Percentiles rank a stretch among this genome's conserved stretches.
These are phyloP conservation scores for Gallirallus australis DNA, from an alignment of 2,797 vertebrate species.

Conservation along the genomic window DNA sequence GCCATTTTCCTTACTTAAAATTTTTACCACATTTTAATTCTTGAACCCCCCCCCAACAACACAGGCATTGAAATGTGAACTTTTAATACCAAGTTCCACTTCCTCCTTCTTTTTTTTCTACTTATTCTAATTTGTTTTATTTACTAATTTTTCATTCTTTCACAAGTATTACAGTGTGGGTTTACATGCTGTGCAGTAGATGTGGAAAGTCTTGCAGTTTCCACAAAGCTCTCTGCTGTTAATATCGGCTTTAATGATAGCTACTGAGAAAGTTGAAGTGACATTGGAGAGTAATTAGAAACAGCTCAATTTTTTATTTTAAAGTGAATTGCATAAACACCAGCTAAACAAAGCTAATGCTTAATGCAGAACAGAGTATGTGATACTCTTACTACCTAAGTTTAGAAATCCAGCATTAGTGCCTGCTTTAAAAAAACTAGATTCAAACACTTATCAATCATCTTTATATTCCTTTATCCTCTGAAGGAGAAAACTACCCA, in stretches of 20 bases:
- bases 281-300: neutral
- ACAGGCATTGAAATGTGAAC: neutral
- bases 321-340: neutral
- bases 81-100: neutral
- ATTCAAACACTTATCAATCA: neutral
- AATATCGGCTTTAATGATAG: neutral
- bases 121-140: neutral
- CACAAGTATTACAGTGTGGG: accelerated
- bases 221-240: neutral
- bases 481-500: neutral
- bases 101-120: neutral
- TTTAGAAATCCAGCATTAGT: neutral
- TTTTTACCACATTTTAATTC: neutral
- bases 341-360: neutral
- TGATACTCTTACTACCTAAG: neutral
- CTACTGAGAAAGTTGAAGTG: neutral
- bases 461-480: neutral
- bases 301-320: neutral
- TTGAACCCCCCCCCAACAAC: neutral
- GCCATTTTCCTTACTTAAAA: neutral
- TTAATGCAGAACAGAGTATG: neutral
- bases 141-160: neutral
- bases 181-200: neutral
- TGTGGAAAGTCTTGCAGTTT: neutral
- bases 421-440: neutral